These are phyloP conservation scores for Scaeva pyrastri DNA, from an alignment of 2,888 invertebrate genomes.

Conservation along the genomic window DNA sequence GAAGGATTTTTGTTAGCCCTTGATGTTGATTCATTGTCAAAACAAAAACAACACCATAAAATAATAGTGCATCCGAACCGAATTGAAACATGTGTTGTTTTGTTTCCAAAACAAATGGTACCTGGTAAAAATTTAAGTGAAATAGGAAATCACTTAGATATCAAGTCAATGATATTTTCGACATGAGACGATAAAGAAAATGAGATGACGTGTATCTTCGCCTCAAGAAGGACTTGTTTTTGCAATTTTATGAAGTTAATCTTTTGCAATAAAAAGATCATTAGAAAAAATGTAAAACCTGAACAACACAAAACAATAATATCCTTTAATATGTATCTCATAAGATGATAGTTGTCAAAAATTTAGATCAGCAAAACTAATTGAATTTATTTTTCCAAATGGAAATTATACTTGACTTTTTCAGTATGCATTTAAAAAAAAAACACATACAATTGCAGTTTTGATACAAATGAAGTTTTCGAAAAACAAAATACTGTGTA, in stretches of 20 bases:
- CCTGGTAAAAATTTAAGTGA: too few species aligned
- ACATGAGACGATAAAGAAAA: background rate
- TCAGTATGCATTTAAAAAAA: too few species aligned
- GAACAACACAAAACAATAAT: background rate
- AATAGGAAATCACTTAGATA: too few species aligned
- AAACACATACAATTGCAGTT: too few species aligned
- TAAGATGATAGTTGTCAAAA: too few species aligned
- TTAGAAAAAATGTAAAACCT: background rate
- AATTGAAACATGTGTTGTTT: constrained; percentile 8
- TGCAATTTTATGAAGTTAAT: background rate
- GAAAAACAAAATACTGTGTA: too few species aligned
- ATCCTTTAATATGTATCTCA: too few species aligned
- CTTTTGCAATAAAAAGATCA: background rate
- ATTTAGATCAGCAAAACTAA: too few species aligned
- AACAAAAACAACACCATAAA: constrained; percentile 10
- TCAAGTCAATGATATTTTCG: background rate
- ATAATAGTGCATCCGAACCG: background rate
- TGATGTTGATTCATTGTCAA: background rate
- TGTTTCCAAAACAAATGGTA: background rate
- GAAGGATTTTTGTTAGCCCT: background rate
- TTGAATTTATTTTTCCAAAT: too few species aligned
- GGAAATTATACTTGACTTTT: too few species aligned
- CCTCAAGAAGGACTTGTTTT: background rate
- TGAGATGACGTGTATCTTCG: background rate
- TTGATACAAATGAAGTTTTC: too few species aligned